Evolutionary conservation across 2,888 invertebrate genomes (phyloP).

Genomic region (Hololepta plana): DNA sequence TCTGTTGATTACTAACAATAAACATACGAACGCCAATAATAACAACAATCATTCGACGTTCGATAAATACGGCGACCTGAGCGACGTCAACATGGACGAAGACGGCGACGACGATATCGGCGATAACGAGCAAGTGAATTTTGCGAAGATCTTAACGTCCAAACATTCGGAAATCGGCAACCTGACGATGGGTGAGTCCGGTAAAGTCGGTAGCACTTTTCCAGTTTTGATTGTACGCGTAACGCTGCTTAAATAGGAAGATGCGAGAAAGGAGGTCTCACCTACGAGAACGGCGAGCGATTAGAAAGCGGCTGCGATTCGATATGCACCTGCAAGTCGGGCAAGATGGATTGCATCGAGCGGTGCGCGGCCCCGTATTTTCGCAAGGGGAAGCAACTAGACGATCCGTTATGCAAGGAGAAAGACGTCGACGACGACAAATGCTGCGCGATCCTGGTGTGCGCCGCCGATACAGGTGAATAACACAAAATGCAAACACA

Average conservation of each 20-base stretch:
- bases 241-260: constrained; percentile 11
- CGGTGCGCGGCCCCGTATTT: constrained; percentile 53
- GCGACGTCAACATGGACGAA: constrained; percentile 59
- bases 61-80: constrained; percentile 37
- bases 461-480: constrained; percentile 41
- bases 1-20: no score
- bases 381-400: constrained; percentile 43
- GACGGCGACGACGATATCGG: constrained; percentile 33
- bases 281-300: constrained; percentile 44
- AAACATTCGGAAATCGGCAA: constrained; percentile 9
- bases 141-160: constrained; percentile 15
- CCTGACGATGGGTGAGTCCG: constrained; percentile 1
- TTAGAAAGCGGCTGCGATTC: constrained; percentile 61
- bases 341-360: constrained; percentile 50
- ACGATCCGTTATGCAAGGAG: constrained; percentile 56
- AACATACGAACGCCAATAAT: no score
- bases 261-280: constrained; percentile 27
- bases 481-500: no score
- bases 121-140: no score
- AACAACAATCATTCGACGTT: no score
- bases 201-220: background rate
- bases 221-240: background rate
- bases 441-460: constrained; percentile 51
- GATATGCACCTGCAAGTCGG: constrained; percentile 52
- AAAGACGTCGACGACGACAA: constrained; percentile 50